Evolutionary conservation across 2,113 vertebrate species (phyloP).

Genomic region (Gnathonemus echidnorhynchus): DNA sequence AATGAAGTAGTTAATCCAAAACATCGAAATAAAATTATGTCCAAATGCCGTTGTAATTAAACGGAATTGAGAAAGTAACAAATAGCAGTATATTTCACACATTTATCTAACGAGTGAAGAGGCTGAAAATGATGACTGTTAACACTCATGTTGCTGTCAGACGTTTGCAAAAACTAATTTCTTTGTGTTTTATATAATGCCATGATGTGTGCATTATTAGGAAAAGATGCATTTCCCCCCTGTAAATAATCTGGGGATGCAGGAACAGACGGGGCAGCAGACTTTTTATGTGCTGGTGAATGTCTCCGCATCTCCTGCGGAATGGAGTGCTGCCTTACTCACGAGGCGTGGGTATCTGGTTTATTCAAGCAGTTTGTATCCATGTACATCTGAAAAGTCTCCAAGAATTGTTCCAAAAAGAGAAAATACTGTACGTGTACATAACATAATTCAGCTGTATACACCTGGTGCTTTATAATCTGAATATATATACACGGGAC

Average conservation of each 20-base stretch:
- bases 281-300: constrained; percentile 32
- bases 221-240: constrained; percentile 33
- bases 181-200: constrained; percentile 47
- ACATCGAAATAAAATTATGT: background rate
- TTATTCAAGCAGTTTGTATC: constrained; percentile 22
- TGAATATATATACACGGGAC: constrained; percentile 18
- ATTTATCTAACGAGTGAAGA: background rate
- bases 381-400: constrained; percentile 18
- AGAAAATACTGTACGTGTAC: constrained; percentile 19
- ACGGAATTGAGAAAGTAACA: background rate
- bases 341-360: background rate
- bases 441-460: constrained; percentile 8
- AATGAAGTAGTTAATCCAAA: background rate
- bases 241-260: constrained; percentile 36
- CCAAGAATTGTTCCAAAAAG: background rate
- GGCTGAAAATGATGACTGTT: constrained; percentile 38
- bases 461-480: constrained; percentile 19
- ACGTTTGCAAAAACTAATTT: constrained; percentile 12
- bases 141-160: constrained; percentile 25
- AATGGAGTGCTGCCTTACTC: constrained; percentile 11
- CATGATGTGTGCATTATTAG: constrained; percentile 27
- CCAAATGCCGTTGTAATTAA: background rate
- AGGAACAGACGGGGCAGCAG: constrained; percentile 25
- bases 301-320: constrained; percentile 33
- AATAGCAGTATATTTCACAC: background rate